Conservation (phyloP, 2,888 invertebrate genomes). For the Bibio marci region DNA sequence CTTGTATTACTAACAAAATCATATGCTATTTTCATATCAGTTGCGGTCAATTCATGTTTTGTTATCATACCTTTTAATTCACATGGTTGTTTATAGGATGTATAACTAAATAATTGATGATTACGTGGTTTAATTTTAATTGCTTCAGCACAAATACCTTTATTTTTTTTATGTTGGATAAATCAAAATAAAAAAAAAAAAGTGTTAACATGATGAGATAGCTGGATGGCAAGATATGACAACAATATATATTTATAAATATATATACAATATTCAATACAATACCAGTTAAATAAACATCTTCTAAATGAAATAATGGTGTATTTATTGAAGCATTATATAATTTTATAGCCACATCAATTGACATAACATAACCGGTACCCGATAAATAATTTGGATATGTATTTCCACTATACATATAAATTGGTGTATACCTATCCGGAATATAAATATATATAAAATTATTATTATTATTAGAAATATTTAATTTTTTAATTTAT, state of each 20-base stretch:
- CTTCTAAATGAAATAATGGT: conserved; percentile 59
- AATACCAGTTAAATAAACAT: conserved; percentile 58
- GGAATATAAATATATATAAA: too few relatives aligned
- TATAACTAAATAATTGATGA: conserved; percentile 41
- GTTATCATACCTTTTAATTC: conserved; percentile 34
- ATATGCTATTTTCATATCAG: conserved; percentile 30
- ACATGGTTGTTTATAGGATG: conserved; percentile 30
- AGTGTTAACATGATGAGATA: conserved; percentile 1
- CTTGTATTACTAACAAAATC: conserved; percentile 22
- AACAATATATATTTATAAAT: conserved; percentile 1
- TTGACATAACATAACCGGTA: conserved; percentile 60
- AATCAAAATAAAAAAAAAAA: conserved; percentile 7
- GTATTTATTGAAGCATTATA: conserved; percentile 49
- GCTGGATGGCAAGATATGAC: not conserved
- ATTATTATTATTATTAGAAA: too few relatives aligned
- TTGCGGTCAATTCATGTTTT: conserved; percentile 35
- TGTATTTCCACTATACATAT: conserved; percentile 51
- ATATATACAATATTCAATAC: conserved; percentile 1
- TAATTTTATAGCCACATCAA: conserved; percentile 43
- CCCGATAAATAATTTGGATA: conserved; percentile 74
- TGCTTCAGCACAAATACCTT: conserved; percentile 44
- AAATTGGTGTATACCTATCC: conserved; percentile 61
- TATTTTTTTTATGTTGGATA: too few relatives aligned
- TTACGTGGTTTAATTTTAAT: conserved; percentile 41
- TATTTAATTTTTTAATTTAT: too few relatives aligned